Conservation (phyloP, 2,888 invertebrate genomes). For the Volucella zonaria region DNA sequence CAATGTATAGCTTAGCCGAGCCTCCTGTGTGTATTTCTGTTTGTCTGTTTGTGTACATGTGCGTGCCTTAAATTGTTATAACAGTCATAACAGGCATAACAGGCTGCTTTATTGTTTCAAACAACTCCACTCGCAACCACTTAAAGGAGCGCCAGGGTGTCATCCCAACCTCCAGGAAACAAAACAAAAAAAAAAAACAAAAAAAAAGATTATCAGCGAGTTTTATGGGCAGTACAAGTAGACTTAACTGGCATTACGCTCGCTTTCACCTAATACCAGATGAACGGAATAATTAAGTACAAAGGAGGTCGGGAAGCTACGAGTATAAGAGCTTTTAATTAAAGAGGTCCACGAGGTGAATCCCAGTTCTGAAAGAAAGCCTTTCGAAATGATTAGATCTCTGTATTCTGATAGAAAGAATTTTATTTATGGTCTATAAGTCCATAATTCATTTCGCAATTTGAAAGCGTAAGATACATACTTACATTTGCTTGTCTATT, state of each 20-base stretch:
- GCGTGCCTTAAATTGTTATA: slow-evolving; percentile 25
- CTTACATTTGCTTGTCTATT: no score
- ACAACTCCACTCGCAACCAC: slow-evolving; percentile 63
- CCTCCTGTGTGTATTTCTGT: background rate
- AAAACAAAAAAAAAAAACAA: slow-evolving; percentile 41
- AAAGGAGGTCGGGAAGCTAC: slow-evolving; percentile 36
- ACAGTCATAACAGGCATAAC: slow-evolving; percentile 51
- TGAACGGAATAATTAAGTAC: slow-evolving; percentile 68
- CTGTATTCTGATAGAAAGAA: background rate
- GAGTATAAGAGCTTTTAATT: slow-evolving; percentile 64
- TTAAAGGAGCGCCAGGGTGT: slow-evolving; percentile 46
- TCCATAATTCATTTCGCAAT: slow-evolving; percentile 42
- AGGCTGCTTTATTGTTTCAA: slow-evolving; percentile 67
- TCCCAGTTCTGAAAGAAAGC: slow-evolving; percentile 2
- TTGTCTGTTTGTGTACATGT: slow-evolving; percentile 5
- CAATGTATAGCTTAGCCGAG: no score
- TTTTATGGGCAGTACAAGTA: slow-evolving; percentile 14
- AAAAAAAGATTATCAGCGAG: slow-evolving; percentile 47
- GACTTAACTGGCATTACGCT: slow-evolving; percentile 44
- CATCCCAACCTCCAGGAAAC: background rate
- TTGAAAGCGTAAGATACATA: no score
- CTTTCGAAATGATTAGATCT: slow-evolving; percentile 50
- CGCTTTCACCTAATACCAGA: slow-evolving; percentile 44
- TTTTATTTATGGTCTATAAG: slow-evolving; percentile 37
- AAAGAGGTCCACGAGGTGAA: slow-evolving; percentile 31